A percentile compares a stretch with the other conserved stretches of the same genome.
Conservation (phyloP, 2,113 vertebrate species). For the Beaufortia kweichowensis region DNA sequence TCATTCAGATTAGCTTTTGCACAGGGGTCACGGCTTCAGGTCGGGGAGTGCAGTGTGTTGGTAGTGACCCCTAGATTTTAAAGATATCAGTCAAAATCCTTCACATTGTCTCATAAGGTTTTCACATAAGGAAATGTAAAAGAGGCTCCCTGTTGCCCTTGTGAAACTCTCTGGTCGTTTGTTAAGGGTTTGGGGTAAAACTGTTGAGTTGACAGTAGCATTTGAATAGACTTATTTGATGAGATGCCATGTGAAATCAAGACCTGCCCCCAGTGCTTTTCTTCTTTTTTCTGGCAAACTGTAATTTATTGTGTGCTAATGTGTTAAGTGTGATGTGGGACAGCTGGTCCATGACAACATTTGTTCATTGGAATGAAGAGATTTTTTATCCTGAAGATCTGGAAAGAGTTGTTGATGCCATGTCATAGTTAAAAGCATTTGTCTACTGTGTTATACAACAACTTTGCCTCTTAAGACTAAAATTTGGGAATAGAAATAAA, state of each 20-base stretch:
- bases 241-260: background rate
- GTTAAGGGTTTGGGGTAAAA: slow-evolving; percentile 59
- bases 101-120: slow-evolving; percentile 51
- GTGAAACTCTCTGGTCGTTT: slow-evolving; percentile 58
- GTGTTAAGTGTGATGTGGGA: background rate
- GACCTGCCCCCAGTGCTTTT: background rate
- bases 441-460: no score
- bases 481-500: no score
- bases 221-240: slow-evolving; percentile 38
- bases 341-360: background rate
- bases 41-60: slow-evolving; percentile 56
- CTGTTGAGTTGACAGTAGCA: slow-evolving; percentile 49
- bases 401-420: background rate
- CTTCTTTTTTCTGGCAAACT: background rate
- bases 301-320: slow-evolving; percentile 4
- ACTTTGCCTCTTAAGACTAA: no score
- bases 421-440: no score
- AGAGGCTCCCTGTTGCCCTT: slow-evolving; percentile 51
- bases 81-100: slow-evolving; percentile 75
- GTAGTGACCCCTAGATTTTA: slow-evolving; percentile 72
- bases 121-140: slow-evolving; percentile 58
- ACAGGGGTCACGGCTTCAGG: slow-evolving; percentile 56
- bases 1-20: slow-evolving; percentile 63
- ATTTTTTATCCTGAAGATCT: background rate
- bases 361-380: background rate